Base-by-base conservation (phyloP, 2,797 vertebrate species). In the Pangasius djambal region DNA sequence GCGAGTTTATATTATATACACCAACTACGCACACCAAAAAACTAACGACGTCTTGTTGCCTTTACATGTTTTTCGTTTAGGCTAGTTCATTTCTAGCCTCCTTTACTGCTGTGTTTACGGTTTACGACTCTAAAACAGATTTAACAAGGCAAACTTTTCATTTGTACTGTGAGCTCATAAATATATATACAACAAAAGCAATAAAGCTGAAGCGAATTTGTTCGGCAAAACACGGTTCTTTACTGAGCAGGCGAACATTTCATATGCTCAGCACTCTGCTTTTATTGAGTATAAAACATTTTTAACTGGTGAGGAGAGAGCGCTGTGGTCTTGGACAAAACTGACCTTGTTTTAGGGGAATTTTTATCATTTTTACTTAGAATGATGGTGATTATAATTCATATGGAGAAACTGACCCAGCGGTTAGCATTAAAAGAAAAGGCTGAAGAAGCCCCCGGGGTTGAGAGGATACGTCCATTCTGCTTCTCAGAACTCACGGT, bases 401-500 rank as follows among this genome's bases (percentile, higher is more conserved):
- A 63, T 16, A 28, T 34, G 44, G 31, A 31, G 48, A 16, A n/a
- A 22, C 44, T 37, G 82, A 20, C 34, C 16, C 44, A 40, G 7
- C 15, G 10, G 50, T 48, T n/a, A 61, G 50, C 3, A 3, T 79
- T 13, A 13, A 12, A 13, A 12, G 61, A 59, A 52, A 50, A 61
- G 10, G 12, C 4, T 40, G 18, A 55, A 57, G 25, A 37, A 52
- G 9, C 37, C 28, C 16, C 13, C 10, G 12, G 20, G 20, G 28
- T 63, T 74, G 52, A 83, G 79, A 22, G 15, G 20, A 67, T 37
- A 63, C 22, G 2, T 67, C 55, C 85, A 18, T 89, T 86, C 50
- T 81, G 52, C 20, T 70, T 40, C 50, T 59, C 34, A 7, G 67
- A 69, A 89, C 92, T 90, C 91, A 87, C 67, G 93, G 93, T 93